These are phyloP conservation scores for Hypotaenidia philippensis DNA, from an alignment of 2,797 vertebrate genomes.

Conservation along the genomic window DNA sequence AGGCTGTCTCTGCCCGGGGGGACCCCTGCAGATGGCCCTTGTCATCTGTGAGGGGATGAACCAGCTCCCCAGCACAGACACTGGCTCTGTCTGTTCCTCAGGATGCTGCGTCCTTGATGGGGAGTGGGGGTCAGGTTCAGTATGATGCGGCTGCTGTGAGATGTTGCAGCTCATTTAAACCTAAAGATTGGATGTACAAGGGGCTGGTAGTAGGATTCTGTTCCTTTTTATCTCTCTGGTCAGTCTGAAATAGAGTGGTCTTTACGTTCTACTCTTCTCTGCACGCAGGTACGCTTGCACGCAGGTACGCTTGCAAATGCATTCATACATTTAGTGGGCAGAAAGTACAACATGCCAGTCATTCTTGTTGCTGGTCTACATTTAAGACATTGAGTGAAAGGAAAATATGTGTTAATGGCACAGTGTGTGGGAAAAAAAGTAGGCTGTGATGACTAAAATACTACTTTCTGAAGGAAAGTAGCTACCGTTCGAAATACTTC, in stretches of 20 bases:
- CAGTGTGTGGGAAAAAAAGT: not conserved
- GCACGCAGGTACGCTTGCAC: not conserved
- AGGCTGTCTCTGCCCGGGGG: not conserved
- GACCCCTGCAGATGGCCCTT: not conserved
- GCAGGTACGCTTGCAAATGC: not conserved
- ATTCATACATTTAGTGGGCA: not conserved
- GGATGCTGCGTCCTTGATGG: not conserved
- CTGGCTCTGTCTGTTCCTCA: not conserved
- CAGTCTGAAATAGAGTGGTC: not conserved
- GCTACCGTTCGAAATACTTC: not conserved
- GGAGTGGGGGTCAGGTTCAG: not conserved
- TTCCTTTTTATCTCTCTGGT: not conserved
- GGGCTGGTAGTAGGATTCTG: not conserved
- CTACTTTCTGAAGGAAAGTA: not conserved
- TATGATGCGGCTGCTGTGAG: not conserved
- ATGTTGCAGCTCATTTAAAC: not conserved
- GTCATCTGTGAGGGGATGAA: not conserved
- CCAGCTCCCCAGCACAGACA: not conserved
- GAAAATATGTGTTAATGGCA: constrained; percentile 11
- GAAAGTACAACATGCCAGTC: not conserved
- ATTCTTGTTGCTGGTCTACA: not conserved
- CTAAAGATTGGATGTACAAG: not conserved
- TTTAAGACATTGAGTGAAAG: not conserved
- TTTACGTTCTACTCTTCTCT: not conserved
- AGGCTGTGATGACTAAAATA: constrained; percentile 2